Evolutionary conservation across 2,113 vertebrate species (phyloP).

Genomic region (Pitta sordida): DNA sequence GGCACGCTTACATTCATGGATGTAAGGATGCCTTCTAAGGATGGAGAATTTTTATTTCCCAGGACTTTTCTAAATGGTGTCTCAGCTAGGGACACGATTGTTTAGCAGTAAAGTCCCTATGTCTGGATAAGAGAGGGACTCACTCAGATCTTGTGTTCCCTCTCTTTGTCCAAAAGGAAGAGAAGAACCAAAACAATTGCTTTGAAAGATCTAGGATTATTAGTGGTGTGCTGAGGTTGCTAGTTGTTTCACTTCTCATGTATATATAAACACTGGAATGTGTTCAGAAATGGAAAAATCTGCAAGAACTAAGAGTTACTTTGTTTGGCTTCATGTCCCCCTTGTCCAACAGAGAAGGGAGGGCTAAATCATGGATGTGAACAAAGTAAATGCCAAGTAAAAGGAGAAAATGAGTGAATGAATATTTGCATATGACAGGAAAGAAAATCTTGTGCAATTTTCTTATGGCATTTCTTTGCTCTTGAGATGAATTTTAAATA

Average conservation of each 20-base stretch:
- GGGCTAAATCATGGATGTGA: not conserved
- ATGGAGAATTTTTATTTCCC: not conserved
- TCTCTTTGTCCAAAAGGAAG: not conserved
- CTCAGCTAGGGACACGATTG: not conserved
- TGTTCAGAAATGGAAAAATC: not conserved
- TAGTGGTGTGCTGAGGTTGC: not conserved
- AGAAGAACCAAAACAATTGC: not conserved
- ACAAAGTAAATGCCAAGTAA: slow-evolving; percentile 30
- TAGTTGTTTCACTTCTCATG: not conserved
- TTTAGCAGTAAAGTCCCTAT: not conserved
- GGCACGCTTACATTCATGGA: not conserved
- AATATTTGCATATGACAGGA: not conserved
- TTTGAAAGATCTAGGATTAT: not conserved
- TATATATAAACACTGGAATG: not conserved
- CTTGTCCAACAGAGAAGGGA: not conserved
- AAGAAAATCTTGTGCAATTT: slow-evolving; percentile 12
- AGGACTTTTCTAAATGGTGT: not conserved
- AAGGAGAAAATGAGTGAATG: slow-evolving; percentile 15
- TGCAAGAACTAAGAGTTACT: not conserved
- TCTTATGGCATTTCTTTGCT: not conserved
- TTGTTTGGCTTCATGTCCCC: not conserved
- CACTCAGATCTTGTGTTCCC: not conserved
- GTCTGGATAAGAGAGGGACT: not conserved
- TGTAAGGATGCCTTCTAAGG: not conserved
- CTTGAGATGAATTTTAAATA: slow-evolving; percentile 32